Base-by-base conservation (phyloP, 2,113 vertebrate species). In the Apodemus sylvaticus region DNA sequence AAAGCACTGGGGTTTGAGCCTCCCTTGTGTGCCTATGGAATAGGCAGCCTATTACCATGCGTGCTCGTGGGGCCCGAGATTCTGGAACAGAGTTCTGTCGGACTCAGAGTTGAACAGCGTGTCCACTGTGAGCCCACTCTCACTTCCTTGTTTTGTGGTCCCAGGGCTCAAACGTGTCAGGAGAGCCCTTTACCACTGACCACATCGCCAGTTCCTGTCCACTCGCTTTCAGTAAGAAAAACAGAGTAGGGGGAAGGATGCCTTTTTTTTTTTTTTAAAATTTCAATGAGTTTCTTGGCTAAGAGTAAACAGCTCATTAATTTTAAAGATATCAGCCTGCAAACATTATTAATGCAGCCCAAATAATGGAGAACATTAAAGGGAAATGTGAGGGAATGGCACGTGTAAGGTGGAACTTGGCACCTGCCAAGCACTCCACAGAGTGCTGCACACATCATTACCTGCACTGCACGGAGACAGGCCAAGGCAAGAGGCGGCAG, bases 281-380 rank as follows among this genome's bases (percentile, higher is more conserved):
- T 96, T 97, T 97, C 94, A 90, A 86, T 95, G 96, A 98, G 97
- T 97, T 97, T 97, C 97, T 97, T 97, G 96, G 98, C 96, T 85
- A 90, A 96, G 98, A 98, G 97, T 97, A 98, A 98, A 98, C 98
- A 98, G 97, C 96, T 98, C 98, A 98, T 98, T 98, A 98, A 98
- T 98, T 98, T 98, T 98, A 98, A 98, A 98, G 98, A 97, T 98
- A 98, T 97, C 97, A 96, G 98, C 97, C 97, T 48, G 76, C 97
- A 94, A 98, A 97, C 97, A 97, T 98, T 98, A 98, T 98, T 98
- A 98, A 97, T 97, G 97, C 97, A 95, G 96, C 86, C 94, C 90
- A 0, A 97, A 98, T 98, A 98, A 97, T 95, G 97, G 96, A 94
- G 96, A 97, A 86, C 94, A 94, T 98, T 97, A 97, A 97, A 97